Conservation (phyloP, 2,888 invertebrate genomes). For the Scaptomyza flava region DNA sequence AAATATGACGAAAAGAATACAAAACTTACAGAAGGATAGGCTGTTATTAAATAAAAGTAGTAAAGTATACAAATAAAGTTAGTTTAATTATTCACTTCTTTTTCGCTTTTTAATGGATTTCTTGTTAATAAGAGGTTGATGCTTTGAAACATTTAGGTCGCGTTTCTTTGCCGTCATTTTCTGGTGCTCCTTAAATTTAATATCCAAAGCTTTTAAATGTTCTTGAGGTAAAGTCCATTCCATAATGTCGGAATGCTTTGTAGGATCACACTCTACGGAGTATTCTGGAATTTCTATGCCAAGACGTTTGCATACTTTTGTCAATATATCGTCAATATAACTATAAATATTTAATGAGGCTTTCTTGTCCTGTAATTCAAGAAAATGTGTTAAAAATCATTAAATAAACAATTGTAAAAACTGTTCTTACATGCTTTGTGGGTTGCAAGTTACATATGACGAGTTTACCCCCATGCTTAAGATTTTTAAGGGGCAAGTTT, state of each 20-base stretch:
- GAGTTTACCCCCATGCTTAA: slow-evolving; percentile 93
- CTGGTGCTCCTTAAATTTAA: slow-evolving; percentile 85
- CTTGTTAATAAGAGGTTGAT: slow-evolving; percentile 3
- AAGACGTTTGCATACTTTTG: slow-evolving; percentile 90
- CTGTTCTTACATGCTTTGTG: slow-evolving; percentile 93
- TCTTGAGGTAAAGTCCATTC: slow-evolving; percentile 91
- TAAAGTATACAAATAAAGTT: neutral
- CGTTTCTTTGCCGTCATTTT: slow-evolving; percentile 27
- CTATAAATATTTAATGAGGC: slow-evolving; percentile 94
- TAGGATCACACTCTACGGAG: slow-evolving; percentile 88
- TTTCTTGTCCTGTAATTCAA: slow-evolving; percentile 91
- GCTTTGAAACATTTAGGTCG: neutral
- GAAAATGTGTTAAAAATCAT: neutral
- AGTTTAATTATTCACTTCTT: slow-evolving; percentile 27
- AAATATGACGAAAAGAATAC: neutral
- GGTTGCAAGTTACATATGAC: slow-evolving; percentile 98
- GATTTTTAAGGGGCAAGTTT: slow-evolving; percentile 93
- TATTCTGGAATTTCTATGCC: slow-evolving; percentile 91
- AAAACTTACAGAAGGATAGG: neutral
- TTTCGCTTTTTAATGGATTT: slow-evolving; percentile 40
- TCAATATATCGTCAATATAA: slow-evolving; percentile 94
- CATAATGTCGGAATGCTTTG: slow-evolving; percentile 83
- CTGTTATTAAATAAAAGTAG: slow-evolving; percentile 1
- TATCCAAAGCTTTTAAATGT: slow-evolving; percentile 87
- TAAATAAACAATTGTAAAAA: neutral